These are phyloP conservation scores for Drosophila percnosoma DNA, from an alignment of 2,888 invertebrate species.

Conservation along the genomic window DNA sequence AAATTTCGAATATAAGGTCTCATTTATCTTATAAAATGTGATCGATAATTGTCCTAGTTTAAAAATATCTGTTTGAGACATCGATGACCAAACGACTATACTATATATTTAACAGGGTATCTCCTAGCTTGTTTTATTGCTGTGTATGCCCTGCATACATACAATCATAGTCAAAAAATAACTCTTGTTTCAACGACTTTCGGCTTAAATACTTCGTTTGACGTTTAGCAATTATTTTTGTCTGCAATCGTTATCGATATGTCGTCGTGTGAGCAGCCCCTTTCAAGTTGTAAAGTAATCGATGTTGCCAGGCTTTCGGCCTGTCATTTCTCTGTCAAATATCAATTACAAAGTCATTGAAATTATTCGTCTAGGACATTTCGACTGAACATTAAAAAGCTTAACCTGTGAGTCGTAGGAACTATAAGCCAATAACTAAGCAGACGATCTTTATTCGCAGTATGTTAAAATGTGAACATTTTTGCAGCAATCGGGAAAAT, in stretches of 20 bases:
- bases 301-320: neutral
- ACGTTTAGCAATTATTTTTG: neutral
- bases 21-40: neutral
- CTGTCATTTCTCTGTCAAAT: neutral
- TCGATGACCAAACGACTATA: neutral
- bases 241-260: constrained; percentile 13
- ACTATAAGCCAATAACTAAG: neutral
- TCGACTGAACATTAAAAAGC: neutral
- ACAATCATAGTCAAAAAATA: neutral
- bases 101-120: neutral
- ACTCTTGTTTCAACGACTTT: neutral
- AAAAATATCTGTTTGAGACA: neutral
- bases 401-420: neutral
- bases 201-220: neutral
- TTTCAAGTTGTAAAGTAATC: neutral
- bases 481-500: neutral
- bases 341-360: neutral
- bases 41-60: neutral
- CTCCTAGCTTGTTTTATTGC: neutral
- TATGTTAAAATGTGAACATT: neutral
- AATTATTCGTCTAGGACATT: neutral
- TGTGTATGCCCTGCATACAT: neutral
- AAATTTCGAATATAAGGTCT: neutral
- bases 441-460: neutral
- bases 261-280: neutral